phyloP scores from a whole-genome alignment of 2,888 invertebrate genomes.

The Sminthurinus aureus region DNA sequence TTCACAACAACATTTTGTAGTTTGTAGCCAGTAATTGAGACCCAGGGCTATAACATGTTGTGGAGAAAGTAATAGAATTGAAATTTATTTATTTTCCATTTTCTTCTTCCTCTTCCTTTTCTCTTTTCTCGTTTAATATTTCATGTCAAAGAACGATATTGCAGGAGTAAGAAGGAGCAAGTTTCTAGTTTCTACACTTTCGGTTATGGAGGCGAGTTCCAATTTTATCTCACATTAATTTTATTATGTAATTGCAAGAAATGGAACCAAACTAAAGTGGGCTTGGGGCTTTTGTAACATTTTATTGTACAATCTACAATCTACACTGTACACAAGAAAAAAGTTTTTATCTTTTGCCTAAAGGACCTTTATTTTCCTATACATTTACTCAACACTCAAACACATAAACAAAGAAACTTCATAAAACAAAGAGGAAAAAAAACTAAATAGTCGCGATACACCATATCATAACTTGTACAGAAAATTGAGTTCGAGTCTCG shows the following conservation, averaged over 20 bases:
- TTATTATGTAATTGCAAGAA: slow-evolving; percentile 2
- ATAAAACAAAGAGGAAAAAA: neutral
- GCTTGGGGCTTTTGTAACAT: neutral
- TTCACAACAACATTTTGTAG: too few species aligned
- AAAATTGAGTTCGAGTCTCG: too few species aligned
- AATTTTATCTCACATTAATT: slow-evolving; percentile 1
- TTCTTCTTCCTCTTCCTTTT: neutral
- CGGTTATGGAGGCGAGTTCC: neutral
- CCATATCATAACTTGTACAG: too few species aligned
- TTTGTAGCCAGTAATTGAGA: too few species aligned
- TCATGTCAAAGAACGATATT: neutral
- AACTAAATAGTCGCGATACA: too few species aligned
- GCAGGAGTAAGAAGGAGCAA: neutral
- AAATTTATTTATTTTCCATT: neutral
- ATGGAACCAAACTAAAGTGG: neutral
- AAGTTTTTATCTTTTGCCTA: neutral
- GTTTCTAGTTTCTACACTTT: neutral
- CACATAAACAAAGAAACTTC: neutral
- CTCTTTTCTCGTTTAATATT: neutral
- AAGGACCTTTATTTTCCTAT: neutral
- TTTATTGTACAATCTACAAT: neutral
- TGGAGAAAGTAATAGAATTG: neutral
- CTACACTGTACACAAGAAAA: neutral
- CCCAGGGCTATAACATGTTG: too few species aligned
- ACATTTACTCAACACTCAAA: neutral